Conservation (phyloP, 2,888 invertebrate genomes). For the Iselma pallidipennis region DNA sequence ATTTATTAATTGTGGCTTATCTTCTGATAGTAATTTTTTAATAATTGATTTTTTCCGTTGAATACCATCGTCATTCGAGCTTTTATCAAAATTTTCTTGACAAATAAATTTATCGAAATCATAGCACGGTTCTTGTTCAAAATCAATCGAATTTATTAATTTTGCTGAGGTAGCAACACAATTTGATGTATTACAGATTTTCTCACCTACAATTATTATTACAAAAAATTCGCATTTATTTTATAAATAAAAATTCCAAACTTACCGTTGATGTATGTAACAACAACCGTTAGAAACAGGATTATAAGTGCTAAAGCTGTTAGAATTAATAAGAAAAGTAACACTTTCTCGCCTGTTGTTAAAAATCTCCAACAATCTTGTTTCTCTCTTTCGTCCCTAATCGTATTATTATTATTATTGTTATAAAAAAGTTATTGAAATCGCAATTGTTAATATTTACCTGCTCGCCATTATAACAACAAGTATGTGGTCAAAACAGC, state of each 20-base stretch:
- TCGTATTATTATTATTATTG: neutral
- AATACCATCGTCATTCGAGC: constrained; percentile 63
- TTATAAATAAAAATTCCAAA: neutral
- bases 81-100: constrained; percentile 62
- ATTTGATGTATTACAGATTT: constrained; percentile 59
- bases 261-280: constrained; percentile 1
- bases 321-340: constrained; percentile 13
- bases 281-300: neutral
- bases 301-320: constrained; percentile 3
- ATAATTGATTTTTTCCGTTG: constrained; percentile 62
- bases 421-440: neutral
- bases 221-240: neutral
- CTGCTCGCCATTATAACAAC: constrained; percentile 9
- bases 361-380: constrained; percentile 19
- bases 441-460: constrained; percentile 5
- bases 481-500: neutral
- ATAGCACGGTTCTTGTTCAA: constrained; percentile 70
- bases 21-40: constrained; percentile 26
- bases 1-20: constrained; percentile 53
- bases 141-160: constrained; percentile 68
- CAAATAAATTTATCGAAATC: constrained; percentile 77
- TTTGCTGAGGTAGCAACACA: constrained; percentile 76
- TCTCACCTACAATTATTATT: constrained; percentile 18
- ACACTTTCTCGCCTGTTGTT: constrained; percentile 14
- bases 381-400: constrained; percentile 12